Percentiles rank a stretch among this genome's conserved stretches.
phyloP scores from a whole-genome alignment of 2,113 vertebrate species.

The Eolophus roseicapilla region DNA sequence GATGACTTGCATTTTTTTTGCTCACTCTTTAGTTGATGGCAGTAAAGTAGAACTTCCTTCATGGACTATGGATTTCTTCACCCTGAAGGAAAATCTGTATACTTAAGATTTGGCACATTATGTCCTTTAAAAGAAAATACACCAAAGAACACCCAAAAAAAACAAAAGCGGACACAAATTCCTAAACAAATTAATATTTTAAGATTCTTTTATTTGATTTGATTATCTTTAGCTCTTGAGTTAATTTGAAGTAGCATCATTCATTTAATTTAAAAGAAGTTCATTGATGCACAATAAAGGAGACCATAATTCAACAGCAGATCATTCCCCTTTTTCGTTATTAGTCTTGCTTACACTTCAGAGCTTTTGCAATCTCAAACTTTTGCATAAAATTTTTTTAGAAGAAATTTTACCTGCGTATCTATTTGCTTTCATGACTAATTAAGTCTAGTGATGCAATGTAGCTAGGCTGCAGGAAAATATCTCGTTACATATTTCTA shows the following conservation, averaged over 20 bases:
- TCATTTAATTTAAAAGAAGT: neutral
- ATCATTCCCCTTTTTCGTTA: neutral
- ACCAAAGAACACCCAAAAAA: neutral
- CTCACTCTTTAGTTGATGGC: neutral
- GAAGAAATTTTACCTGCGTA: neutral
- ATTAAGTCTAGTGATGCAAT: neutral
- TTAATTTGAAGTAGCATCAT: neutral
- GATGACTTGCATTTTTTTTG: neutral
- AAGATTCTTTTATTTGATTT: neutral
- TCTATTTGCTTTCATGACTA: neutral
- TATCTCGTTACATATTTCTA: neutral
- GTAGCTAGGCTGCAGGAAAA: neutral
- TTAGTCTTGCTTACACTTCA: neutral
- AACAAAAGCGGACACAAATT: neutral
- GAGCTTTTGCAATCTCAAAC: neutral
- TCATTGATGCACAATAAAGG: neutral
- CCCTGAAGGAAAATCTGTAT: neutral
- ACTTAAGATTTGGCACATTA: neutral
- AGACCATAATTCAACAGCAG: neutral
- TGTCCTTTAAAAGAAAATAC: neutral
- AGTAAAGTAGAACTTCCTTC: neutral
- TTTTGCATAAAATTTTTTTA: neutral
- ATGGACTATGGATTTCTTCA: neutral
- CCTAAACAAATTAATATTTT: neutral
- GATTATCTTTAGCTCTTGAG: neutral